These are phyloP conservation scores for Zosterops hypoxanthus DNA, from an alignment of 2,113 vertebrate genomes.

Conservation along the genomic window DNA sequence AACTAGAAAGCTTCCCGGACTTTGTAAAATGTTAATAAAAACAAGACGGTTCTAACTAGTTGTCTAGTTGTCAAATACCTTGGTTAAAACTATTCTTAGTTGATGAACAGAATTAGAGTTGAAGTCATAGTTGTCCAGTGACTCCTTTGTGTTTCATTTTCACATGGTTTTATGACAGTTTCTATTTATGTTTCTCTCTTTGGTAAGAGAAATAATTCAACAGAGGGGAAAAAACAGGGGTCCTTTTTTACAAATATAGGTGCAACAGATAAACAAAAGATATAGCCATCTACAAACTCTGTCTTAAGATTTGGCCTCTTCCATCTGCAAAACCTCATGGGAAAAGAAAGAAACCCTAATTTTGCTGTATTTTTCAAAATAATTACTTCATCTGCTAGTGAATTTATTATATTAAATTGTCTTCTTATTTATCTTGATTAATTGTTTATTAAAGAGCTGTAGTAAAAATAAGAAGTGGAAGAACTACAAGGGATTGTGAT, in stretches of 20 bases:
- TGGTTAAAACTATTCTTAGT: background rate
- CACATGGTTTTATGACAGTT: background rate
- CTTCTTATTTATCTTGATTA: background rate
- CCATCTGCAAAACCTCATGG: background rate
- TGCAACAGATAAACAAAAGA: rapidly evolving
- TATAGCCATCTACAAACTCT: background rate
- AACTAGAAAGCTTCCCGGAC: background rate
- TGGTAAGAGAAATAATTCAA: background rate
- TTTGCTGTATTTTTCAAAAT: background rate
- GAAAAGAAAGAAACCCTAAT: background rate
- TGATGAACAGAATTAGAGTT: background rate
- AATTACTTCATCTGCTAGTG: background rate
- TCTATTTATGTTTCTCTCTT: background rate
- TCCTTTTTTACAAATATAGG: background rate
- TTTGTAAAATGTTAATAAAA: background rate
- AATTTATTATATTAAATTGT: background rate
- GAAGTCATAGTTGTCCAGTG: background rate
- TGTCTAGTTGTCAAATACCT: background rate
- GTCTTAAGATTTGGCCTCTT: background rate
- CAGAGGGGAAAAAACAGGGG: background rate
- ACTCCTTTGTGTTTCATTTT: background rate
- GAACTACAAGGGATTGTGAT: background rate
- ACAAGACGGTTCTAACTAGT: background rate
- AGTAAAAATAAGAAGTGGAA: background rate
- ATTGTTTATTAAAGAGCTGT: background rate